These are phyloP conservation scores for Coendou prehensilis DNA, from an alignment of 2,797 vertebrate genomes.

Conservation along the genomic window DNA sequence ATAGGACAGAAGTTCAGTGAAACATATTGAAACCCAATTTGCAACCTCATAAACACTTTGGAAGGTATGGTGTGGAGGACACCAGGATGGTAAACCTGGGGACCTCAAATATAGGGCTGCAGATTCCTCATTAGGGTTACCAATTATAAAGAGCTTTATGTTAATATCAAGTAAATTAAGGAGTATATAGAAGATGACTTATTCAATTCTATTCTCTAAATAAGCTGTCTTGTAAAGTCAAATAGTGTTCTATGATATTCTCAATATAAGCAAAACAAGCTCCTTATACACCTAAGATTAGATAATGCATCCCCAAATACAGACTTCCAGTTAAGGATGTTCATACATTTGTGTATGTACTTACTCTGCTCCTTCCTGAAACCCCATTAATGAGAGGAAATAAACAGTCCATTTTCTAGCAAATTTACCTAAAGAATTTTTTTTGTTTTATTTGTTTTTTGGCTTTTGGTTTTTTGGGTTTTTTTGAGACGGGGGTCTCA, in stretches of 20 bases:
- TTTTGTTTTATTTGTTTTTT: background rate
- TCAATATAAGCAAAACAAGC: slow-evolving; percentile 16
- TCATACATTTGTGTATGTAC: background rate
- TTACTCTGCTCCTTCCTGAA: slow-evolving; percentile 41
- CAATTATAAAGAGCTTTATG: slow-evolving; percentile 38
- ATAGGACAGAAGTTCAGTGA: background rate
- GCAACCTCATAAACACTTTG: background rate
- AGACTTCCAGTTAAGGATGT: background rate
- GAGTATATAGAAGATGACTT: slow-evolving; percentile 9
- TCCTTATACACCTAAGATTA: slow-evolving; percentile 26
- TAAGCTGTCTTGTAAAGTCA: slow-evolving; percentile 26
- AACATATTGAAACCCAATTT: slow-evolving; percentile 12
- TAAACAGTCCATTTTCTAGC: background rate
- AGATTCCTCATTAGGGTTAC: slow-evolving; percentile 2
- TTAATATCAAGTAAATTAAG: background rate
- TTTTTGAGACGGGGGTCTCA: background rate
- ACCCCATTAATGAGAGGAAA: background rate
- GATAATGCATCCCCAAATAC: slow-evolving; percentile 10
- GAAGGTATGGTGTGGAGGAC: background rate
- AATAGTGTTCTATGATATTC: slow-evolving; percentile 26
- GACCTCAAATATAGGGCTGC: background rate
- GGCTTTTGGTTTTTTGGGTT: too few relatives aligned
- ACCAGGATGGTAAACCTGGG: background rate
- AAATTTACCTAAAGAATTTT: slow-evolving; percentile 14
- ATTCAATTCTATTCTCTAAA: slow-evolving; percentile 37